phyloP scores from a whole-genome alignment of 2,113 vertebrate genomes.

The Rhegmatorhina hoffmannsi region DNA sequence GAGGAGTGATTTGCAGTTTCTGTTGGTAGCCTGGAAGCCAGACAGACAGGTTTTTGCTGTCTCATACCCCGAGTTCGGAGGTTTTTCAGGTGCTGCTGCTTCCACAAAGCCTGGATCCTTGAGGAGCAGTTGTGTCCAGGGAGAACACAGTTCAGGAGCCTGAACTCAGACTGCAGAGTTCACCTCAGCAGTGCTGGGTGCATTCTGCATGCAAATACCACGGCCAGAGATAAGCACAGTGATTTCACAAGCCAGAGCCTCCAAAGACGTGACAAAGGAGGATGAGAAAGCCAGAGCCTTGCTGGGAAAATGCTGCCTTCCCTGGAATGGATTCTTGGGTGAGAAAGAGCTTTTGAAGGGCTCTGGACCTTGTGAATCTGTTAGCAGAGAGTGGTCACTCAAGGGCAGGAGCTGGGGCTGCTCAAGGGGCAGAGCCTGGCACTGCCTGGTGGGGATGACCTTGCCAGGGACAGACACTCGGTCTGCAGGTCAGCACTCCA shows the following conservation, averaged over 20 bases:
- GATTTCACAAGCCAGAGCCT: background rate
- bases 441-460: background rate
- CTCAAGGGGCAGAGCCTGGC: background rate
- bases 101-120: background rate
- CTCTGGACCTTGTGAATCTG: background rate
- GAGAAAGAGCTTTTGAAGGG: background rate
- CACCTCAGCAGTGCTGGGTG: background rate
- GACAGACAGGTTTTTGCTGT: background rate
- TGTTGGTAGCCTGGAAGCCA: background rate
- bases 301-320: background rate
- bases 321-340: accelerated
- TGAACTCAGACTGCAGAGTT: background rate
- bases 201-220: background rate
- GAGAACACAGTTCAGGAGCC: accelerated
- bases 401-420: background rate
- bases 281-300: background rate
- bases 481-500: no score
- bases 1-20: background rate
- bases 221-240: background rate
- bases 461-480: background rate
- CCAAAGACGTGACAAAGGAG: background rate
- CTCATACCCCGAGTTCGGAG: background rate
- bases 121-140: background rate
- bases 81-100: background rate
- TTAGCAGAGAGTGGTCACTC: background rate